Conservation (phyloP, 1,140 invertebrate species). For the Babylonia areolata region DNA sequence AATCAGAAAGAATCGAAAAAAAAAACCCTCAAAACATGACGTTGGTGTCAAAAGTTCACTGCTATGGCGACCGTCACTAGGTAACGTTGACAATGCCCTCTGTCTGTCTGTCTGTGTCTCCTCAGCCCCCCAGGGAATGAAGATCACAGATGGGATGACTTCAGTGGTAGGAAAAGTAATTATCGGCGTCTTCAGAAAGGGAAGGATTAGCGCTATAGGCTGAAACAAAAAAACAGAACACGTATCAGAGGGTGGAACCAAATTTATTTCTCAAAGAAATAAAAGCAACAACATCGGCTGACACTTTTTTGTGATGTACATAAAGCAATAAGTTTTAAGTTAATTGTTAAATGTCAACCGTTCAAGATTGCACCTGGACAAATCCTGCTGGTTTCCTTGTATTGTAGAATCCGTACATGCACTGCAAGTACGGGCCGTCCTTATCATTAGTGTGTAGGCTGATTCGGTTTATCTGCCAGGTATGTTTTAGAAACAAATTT, state of each 20-base stretch:
- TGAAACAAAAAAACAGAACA: conserved; percentile 36
- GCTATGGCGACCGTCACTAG: conserved; percentile 38
- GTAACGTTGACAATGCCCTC: neutral
- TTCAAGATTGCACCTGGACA: neutral
- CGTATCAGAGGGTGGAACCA: conserved; percentile 16
- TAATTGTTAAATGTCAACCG: conserved; percentile 21
- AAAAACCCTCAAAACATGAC: neutral
- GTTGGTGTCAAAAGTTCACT: neutral
- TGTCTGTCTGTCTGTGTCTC: neutral
- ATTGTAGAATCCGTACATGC: neutral
- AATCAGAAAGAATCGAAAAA: neutral
- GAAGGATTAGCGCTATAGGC: conserved; percentile 21
- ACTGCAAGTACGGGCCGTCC: neutral
- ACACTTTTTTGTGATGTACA: conserved; percentile 27
- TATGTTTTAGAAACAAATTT: too few species aligned
- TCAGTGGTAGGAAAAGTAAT: conserved; percentile 42
- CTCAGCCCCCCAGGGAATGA: neutral
- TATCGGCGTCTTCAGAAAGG: conserved; percentile 17
- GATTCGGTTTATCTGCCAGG: too few species aligned
- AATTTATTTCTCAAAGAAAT: conserved; percentile 17
- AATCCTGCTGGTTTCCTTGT: neutral
- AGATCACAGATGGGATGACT: neutral
- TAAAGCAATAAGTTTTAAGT: neutral
- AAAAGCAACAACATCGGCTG: neutral
- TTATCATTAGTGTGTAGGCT: too few species aligned